phyloP scores from a whole-genome alignment of 2,113 vertebrate species.

The Chinchilla lanigera region DNA sequence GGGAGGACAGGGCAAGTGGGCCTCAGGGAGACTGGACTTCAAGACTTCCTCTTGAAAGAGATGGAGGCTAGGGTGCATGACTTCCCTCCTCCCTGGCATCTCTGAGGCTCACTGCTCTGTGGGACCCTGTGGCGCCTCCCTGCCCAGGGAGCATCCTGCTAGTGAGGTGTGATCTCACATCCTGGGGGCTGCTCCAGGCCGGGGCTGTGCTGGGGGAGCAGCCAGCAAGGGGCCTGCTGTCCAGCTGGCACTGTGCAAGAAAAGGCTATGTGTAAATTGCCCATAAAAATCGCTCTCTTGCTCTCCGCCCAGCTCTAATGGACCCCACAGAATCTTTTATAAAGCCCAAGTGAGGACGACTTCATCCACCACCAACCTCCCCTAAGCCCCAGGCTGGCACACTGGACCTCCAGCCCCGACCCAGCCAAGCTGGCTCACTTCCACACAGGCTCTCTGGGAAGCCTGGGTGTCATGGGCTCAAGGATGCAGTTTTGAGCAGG shows the following conservation, averaged over 20 bases:
- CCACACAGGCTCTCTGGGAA: neutral
- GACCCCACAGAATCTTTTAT: slow-evolving; percentile 72
- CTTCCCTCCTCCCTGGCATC: neutral
- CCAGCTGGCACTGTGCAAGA: slow-evolving; percentile 67
- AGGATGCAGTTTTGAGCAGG: neutral
- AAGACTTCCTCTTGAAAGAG: neutral
- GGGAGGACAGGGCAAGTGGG: neutral
- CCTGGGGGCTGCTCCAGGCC: neutral
- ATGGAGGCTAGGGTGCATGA: rapidly evolving
- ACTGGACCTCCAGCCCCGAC: neutral
- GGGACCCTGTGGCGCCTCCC: neutral
- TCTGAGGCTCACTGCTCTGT: neutral
- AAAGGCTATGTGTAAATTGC: slow-evolving; percentile 64
- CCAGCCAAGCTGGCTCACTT: rapidly evolving
- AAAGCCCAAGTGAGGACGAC: slow-evolving; percentile 71
- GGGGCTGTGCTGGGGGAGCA: neutral
- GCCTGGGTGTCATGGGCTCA: neutral
- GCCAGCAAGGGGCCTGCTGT: neutral
- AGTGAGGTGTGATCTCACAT: neutral
- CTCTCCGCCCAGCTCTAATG: slow-evolving; percentile 75
- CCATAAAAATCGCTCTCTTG: slow-evolving; percentile 74
- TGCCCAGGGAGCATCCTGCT: neutral
- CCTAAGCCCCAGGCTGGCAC: neutral
- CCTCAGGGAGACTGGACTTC: neutral
- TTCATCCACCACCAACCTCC: neutral